Evolutionary conservation across 2,797 vertebrate genomes (phyloP), one percentile per base, ranked within the genome.

Genomic region (Tauraco hartlaubi): DNA sequence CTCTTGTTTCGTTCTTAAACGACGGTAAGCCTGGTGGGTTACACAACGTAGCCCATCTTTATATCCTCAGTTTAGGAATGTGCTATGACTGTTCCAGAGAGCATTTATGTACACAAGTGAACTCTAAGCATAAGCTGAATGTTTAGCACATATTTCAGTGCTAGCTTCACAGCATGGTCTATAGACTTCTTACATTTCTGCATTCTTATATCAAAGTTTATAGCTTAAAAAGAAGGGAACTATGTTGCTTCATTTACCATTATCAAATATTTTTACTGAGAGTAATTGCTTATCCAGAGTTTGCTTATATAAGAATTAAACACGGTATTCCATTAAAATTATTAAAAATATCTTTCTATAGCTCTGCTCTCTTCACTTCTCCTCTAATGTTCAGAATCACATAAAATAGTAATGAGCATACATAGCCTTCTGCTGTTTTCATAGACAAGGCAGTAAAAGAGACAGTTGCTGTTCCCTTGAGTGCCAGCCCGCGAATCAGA

Each of bases 391-490:
- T 96, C 88, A 86, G 90, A 95, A 87, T 88, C 93, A 82, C 90
- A 93, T 95, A 72, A 96, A 95, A 92, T 94, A 95, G 92, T 96
- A 96, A 96, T 93, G 90, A 96, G 95, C 84, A 43, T 51, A 91
- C 92, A 92, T 67, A 97, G 95, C 92, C 88, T 96, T 95, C 96
- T 97, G 95, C 96, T 93, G 94, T 94, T 96, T 96, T 93, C 90
- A 68, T 41, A 96, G 90, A 92, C 80, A 85, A 94, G 92, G 94
- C 96, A 97, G 92, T 93, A 95, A 96, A 96, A 95, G 92, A 96
- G 93, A 90, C 92, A 96, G 96, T 91, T 96, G 96, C 96, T 92
- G 85, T 77, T 97, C 95, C 94, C 96, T 61, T 52, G 94, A 95
- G 96, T 95, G 87, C 94, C 35, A 89, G 85, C 77, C 88, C 84